Evolutionary conservation across 2,797 vertebrate genomes (phyloP), one percentile per base, ranked within the genome.

Genomic region (Netta rufina): DNA sequence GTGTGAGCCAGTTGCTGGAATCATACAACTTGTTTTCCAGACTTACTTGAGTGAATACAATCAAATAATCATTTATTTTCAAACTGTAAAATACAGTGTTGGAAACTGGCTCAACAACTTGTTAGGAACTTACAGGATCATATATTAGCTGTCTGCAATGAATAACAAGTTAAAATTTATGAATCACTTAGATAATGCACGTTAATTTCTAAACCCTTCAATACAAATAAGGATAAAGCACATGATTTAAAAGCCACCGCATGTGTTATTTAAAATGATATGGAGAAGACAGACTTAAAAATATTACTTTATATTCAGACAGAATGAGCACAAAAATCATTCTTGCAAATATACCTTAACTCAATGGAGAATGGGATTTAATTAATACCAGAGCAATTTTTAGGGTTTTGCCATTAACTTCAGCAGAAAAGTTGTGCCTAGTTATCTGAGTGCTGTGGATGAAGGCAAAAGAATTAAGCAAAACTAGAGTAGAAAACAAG

Each of bases 61-160:
- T 86, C 88, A 94, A 93, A 91, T 14, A 25, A 24, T 33, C 9
- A 36, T 91, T 86, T 9, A 60, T 83, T 95, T 96, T 91, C 49
- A 49, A 92, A 91, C 56, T 87, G 58, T 30, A 71, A 95, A 96
- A 19, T 65, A 69, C 22, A 65, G 28, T 39, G 94, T 9, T 81
- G 57, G 83, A 94, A 92, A 90, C 30, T 18, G 41, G n/a, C 38
- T 94, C 54, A 91, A 79, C 8, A 83, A 78, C 77, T 79, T 93
- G 16, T 51, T 49, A 92, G 39, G 17, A 69, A 79, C 65, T 84
- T 84, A 25, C 3, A 14, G 38, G 73, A 90, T 65, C 22, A 56
- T 69, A 60, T 39, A 89, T 70, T 71, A 93, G 38, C 75, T 69
- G 16, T 70, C 91, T 89, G 60, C 9, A 84, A 78, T 28, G 60